Base-by-base conservation (phyloP, 2,888 invertebrate genomes). In the Melieria omissa region DNA sequence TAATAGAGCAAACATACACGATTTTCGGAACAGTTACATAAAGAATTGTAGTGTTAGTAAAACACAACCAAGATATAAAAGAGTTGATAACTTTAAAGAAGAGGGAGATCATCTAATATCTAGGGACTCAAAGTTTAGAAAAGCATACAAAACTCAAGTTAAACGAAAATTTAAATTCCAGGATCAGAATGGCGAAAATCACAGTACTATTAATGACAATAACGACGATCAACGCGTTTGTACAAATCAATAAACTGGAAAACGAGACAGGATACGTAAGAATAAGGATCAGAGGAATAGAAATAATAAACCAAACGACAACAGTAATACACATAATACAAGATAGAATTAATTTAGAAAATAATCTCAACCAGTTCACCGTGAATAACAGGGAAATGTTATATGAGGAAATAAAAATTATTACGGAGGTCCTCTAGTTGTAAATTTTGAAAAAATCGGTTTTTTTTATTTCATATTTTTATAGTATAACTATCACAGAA, bases 131-230 rank as follows among this genome's bases (percentile, higher is more conserved):
- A 71, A 67, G 57, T 49, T 71, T 47, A 63, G 41, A 16, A 71
- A 71, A 63, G 57, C 55, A 9, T 55, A 65, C 14, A 65, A 65
- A 42, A 54, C 55, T 9, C 65, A 65, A 65, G 65, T 57, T 8
- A 65, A 65, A 65, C 54, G 65, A 54, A 65, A 65, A 65, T 54
- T 44, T 55, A 66, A 55, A 44, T 66, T 55, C 45, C 66, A 66
- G 57, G 45, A 52, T 44, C 29, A 29, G 29, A 47, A 52, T 10
- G 55, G n/a, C 55, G 55, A 55, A 65, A 55, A 42, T 65, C 42
- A 45, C 65, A 44, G 14, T 55, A 55, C 55, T 55, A 55, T 55
- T n/a, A 55, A 55, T 52, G 44, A 52, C 42, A 47, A 41, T 9
- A 16, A 42, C 16, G 46, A n/a, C 10, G 3, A 29, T 29, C 29